A percentile compares a stretch with the other conserved stretches of the same genome.
Evolutionary conservation across 1,140 invertebrate genomes (phyloP).

Genomic region (Trichomalopsis sarcophagae): DNA sequence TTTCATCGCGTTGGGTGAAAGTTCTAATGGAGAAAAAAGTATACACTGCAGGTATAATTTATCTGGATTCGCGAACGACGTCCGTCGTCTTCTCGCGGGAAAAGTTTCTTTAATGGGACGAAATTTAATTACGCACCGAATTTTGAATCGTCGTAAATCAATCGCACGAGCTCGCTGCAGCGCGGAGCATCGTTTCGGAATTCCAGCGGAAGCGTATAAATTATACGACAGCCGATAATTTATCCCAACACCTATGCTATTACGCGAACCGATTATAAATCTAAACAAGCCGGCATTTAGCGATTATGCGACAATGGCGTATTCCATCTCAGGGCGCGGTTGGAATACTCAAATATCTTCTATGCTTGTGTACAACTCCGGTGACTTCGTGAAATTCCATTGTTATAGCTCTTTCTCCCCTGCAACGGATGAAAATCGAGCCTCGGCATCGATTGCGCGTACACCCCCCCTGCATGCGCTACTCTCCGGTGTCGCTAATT

Average conservation of each 20-base stretch:
- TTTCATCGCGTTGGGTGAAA: background rate
- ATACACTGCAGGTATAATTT: background rate
- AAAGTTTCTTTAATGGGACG: too few relatives aligned
- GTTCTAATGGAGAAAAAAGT: background rate
- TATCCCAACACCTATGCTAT: background rate
- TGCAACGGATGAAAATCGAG: too few relatives aligned
- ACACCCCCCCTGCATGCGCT: too few relatives aligned
- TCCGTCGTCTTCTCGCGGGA: background rate
- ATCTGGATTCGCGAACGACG: background rate
- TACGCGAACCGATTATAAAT: background rate
- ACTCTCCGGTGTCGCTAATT: constrained; percentile 27
- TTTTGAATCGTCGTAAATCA: too few relatives aligned
- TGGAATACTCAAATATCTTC: background rate
- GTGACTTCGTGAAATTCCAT: background rate
- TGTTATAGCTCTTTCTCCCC: too few relatives aligned
- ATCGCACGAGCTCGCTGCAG: too few relatives aligned
- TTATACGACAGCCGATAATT: background rate
- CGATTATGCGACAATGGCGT: background rate
- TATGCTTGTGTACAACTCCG: background rate
- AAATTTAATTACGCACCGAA: too few relatives aligned
- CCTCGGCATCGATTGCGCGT: background rate
- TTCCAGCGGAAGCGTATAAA: too few relatives aligned
- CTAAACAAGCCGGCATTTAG: background rate
- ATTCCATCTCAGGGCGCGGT: background rate
- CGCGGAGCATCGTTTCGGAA: too few relatives aligned